These are phyloP conservation scores for Lepilemur septentrionalis DNA, from an alignment of 2,797 vertebrate genomes.

Conservation along the genomic window DNA sequence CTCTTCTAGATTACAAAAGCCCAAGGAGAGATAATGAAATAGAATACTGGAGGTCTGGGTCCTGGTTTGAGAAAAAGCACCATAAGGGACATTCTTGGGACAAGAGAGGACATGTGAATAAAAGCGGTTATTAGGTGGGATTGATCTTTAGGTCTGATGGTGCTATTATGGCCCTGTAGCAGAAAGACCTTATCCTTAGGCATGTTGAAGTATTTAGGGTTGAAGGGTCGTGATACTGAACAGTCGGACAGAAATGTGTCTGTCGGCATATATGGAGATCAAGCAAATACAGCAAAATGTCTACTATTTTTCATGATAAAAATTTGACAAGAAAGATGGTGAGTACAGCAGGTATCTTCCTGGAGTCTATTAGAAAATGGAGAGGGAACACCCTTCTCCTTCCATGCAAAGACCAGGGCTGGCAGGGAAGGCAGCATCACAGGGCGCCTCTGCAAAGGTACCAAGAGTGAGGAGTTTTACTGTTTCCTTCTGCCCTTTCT, in stretches of 20 bases:
- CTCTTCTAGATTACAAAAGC: neutral
- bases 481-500: neutral
- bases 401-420: accelerated
- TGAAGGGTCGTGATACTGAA: neutral
- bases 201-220: neutral
- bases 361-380: neutral
- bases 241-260: neutral
- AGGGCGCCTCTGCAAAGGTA: neutral
- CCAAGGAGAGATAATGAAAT: neutral
- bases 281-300: neutral
- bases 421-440: neutral
- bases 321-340: neutral
- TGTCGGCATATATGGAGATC: neutral
- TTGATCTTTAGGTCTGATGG: neutral
- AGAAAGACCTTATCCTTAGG: neutral
- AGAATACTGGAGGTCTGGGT: neutral
- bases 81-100: neutral
- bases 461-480: neutral
- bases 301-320: neutral
- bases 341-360: neutral
- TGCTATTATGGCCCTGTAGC: neutral
- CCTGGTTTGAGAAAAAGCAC: neutral
- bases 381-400: neutral
- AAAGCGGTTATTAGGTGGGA: neutral
- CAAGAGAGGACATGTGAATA: neutral